phyloP scores from a whole-genome alignment of 2,113 vertebrate genomes.

The Eulemur macaco region DNA sequence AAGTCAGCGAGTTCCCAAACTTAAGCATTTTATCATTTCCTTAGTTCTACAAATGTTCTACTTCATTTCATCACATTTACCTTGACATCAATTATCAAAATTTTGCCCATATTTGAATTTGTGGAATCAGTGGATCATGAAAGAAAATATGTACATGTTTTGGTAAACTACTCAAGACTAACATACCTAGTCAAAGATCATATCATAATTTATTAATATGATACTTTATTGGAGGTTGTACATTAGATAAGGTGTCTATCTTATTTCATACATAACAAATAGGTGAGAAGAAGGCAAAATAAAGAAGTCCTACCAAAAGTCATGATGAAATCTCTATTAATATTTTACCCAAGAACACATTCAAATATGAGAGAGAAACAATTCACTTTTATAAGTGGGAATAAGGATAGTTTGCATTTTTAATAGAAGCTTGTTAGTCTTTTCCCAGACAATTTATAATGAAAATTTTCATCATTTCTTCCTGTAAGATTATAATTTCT shows the following conservation, averaged over 20 bases:
- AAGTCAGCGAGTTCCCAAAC: slow-evolving; percentile 37
- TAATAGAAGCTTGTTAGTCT: neutral
- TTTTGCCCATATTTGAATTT: slow-evolving; percentile 24
- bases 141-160: neutral
- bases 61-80: slow-evolving; percentile 1
- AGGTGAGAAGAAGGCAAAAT: neutral
- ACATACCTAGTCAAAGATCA: neutral
- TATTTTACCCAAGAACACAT: neutral
- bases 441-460: neutral
- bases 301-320: neutral
- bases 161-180: neutral
- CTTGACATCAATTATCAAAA: neutral
- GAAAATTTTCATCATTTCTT: neutral
- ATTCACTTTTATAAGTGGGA: neutral
- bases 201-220: neutral
- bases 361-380: neutral
- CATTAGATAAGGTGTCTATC: neutral
- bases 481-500: neutral
- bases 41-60: neutral
- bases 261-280: neutral
- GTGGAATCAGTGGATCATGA: neutral
- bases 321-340: neutral
- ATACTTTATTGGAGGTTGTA: neutral
- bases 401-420: neutral
- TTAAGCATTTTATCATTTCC: slow-evolving; percentile 51